phyloP scores from a whole-genome alignment of 2,888 invertebrate genomes.

The Tricholauxania praeusta region DNA sequence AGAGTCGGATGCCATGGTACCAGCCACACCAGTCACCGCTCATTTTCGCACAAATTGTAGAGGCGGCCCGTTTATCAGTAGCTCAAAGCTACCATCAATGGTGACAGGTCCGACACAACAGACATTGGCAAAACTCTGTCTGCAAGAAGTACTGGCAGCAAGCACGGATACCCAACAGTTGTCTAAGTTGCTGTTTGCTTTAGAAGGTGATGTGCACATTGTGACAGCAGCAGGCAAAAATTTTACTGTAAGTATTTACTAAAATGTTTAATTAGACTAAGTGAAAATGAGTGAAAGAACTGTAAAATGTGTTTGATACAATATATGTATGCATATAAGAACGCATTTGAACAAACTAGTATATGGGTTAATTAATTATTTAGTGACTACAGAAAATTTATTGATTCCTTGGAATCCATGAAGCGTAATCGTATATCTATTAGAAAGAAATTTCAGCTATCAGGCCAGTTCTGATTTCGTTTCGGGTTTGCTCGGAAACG shows the following conservation, averaged over 20 bases:
- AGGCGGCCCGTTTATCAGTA: slow-evolving; percentile 70
- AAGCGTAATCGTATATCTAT: too few species aligned
- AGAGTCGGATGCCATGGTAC: slow-evolving; percentile 68
- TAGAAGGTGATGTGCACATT: slow-evolving; percentile 68
- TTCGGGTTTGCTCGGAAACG: too few species aligned
- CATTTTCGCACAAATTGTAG: slow-evolving; percentile 70
- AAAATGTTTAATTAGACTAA: background rate
- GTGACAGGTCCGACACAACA: slow-evolving; percentile 70
- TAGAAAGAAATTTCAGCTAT: too few species aligned
- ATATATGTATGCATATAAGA: too few species aligned
- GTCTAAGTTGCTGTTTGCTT: slow-evolving; percentile 63
- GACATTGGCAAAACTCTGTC: slow-evolving; percentile 66
- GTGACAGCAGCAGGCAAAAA: slow-evolving; percentile 68
- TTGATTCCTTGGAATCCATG: too few species aligned
- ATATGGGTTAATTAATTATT: too few species aligned
- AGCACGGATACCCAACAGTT: slow-evolving; percentile 67
- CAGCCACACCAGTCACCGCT: slow-evolving; percentile 71
- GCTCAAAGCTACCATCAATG: slow-evolving; percentile 68
- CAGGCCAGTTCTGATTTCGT: too few species aligned
- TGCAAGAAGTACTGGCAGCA: slow-evolving; percentile 67
- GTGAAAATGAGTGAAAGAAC: too few species aligned
- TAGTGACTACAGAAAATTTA: too few species aligned
- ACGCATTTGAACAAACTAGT: too few species aligned
- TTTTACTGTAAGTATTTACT: slow-evolving; percentile 61
- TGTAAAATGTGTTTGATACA: too few species aligned